phyloP scores from a whole-genome alignment of 2,888 invertebrate species.

The Gymnosoma rotundatum region DNA sequence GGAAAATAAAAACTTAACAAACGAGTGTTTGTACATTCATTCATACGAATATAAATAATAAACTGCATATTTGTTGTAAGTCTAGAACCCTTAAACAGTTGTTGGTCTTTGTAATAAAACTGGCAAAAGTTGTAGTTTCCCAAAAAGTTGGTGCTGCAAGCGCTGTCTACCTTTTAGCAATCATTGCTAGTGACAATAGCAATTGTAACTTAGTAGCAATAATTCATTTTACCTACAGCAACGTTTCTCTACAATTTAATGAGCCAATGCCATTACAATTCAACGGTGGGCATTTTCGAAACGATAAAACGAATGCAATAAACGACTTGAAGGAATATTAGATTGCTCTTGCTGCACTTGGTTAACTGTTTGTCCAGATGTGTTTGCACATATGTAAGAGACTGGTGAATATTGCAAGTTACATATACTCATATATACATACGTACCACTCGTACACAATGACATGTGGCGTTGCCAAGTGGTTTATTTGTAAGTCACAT shows the following conservation, averaged over 20 bases:
- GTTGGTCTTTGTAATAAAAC: background rate
- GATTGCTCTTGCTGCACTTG: slow-evolving; percentile 50
- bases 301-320: slow-evolving; percentile 18
- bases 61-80: slow-evolving; percentile 44
- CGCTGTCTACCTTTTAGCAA: slow-evolving; percentile 59
- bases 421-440: background rate
- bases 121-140: slow-evolving; percentile 1
- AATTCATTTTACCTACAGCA: slow-evolving; percentile 71
- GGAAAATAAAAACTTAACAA: slow-evolving; percentile 23
- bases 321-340: slow-evolving; percentile 16
- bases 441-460: slow-evolving; percentile 24
- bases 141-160: slow-evolving; percentile 29
- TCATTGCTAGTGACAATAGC: slow-evolving; percentile 69
- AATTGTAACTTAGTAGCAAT: slow-evolving; percentile 70
- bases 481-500: slow-evolving; percentile 62
- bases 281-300: slow-evolving; percentile 54
- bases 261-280: slow-evolving; percentile 63
- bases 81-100: slow-evolving; percentile 59
- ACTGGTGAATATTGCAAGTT: slow-evolving; percentile 39
- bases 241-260: slow-evolving; percentile 68
- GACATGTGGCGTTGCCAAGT: slow-evolving; percentile 67
- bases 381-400: background rate
- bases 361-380: slow-evolving; percentile 17
- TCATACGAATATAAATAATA: slow-evolving; percentile 27
- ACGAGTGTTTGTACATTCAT: slow-evolving; percentile 1